phyloP scores from a whole-genome alignment of 2,113 vertebrate species.

The Entelurus aequoreus region DNA sequence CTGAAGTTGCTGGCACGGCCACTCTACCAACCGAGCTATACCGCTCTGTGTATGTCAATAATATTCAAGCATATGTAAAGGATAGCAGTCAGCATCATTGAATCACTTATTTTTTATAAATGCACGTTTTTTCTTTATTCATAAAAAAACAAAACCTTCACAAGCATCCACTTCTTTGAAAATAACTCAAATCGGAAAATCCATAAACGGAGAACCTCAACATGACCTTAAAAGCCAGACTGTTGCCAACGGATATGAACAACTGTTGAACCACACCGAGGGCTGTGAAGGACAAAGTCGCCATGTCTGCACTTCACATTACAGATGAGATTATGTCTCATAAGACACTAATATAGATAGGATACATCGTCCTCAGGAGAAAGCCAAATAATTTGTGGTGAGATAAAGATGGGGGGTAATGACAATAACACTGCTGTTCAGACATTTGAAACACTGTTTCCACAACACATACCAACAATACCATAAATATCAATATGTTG shows the following conservation, averaged over 20 bases:
- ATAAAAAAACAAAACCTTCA: neutral
- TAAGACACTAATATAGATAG: conserved; percentile 8
- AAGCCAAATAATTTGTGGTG: neutral
- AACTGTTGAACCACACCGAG: conserved; percentile 21
- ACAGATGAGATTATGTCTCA: conserved; percentile 45
- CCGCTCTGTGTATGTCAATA: no score
- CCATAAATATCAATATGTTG: neutral
- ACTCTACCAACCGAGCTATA: no score
- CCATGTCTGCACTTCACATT: conserved; percentile 53
- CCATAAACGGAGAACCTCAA: conserved; percentile 12
- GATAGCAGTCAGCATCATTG: no score
- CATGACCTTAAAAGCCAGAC: conserved; percentile 23
- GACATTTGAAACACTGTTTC: neutral
- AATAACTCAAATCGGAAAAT: conserved; percentile 1
- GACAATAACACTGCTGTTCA: no score
- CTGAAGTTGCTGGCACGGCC: no score
- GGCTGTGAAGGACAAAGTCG: conserved; percentile 43
- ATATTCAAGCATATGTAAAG: no score
- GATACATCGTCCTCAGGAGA: conserved; percentile 8
- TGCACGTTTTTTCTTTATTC: no score
- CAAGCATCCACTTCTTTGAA: neutral
- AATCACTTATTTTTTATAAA: no score
- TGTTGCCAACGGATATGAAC: conserved; percentile 19
- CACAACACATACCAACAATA: neutral
- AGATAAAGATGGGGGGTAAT: neutral